A percentile compares a stretch with the other conserved stretches of the same genome.
phyloP scores from a whole-genome alignment of 2,888 invertebrate genomes.

The Cataglyphis livida region DNA sequence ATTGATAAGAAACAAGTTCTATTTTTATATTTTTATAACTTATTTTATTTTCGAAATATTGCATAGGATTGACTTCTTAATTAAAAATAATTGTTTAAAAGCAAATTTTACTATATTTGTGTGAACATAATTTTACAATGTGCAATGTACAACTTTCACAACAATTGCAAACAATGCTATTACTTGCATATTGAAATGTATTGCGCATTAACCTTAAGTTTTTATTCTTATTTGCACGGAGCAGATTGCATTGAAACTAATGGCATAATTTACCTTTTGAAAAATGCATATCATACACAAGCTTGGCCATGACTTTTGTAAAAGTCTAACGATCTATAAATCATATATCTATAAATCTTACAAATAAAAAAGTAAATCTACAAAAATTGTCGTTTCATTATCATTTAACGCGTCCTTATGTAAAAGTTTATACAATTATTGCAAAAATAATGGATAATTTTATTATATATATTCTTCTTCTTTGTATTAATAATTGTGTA shows the following conservation, averaged over 20 bases:
- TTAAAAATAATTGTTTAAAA: neutral
- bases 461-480: neutral
- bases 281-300: slow-evolving; percentile 13
- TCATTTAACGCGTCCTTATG: neutral
- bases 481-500: neutral
- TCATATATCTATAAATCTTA: neutral
- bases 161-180: neutral
- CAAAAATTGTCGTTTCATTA: neutral
- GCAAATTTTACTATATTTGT: neutral
- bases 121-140: neutral
- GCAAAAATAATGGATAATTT: neutral
- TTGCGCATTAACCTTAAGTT: neutral
- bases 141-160: neutral
- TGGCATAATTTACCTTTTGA: slow-evolving; percentile 18
- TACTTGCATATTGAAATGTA: slow-evolving; percentile 4
- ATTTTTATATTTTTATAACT: neutral
- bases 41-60: neutral
- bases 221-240: neutral
- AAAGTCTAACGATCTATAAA: neutral
- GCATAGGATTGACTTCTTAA: neutral
- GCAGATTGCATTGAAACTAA: neutral
- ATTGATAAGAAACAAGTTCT: neutral
- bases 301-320: neutral
- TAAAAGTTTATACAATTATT: neutral
- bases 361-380: neutral